Evolutionary conservation across 2,888 invertebrate species (phyloP), one percentile per base, ranked within the genome.

Genomic region (Tipula lateralis): DNA sequence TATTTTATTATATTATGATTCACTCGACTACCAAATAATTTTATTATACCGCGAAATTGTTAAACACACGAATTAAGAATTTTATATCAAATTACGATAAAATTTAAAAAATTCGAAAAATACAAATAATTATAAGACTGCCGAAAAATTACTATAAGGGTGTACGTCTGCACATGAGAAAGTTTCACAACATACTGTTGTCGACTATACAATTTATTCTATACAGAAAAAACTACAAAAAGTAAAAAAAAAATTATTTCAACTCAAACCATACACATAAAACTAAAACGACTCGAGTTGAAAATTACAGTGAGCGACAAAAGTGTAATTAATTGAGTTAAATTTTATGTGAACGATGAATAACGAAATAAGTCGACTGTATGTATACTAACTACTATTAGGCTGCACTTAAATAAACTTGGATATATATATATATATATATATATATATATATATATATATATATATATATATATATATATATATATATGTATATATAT

Each of bases 111-210:
- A 44, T 50, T 50, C 19, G 44, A 66, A 12, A 66, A 24, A 12
- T 24, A 24, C 24, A 24, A 66, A 66, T 66, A 66, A 13, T 39
- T 13, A 39, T 39, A 32, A 32, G 7, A 5, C 16, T 44, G 66
- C 66, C 66, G 66, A 66, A 12, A 66, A 66, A 66, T 66, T 9
- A 66, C 66, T 24, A 39, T 13, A 13, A 16, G 6, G 19, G 24
- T n/a, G n/a, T 24, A 66, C 66, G 66, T 66, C 66, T 66, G 66
- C 24, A 66, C 66, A 24, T 24, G 24, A 6, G 24, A 66, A 66
- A 66, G 66, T 66, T 66, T 66, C 66, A 66, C 66, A 66, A 66
- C 66, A 66, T 66, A 66, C 66, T 66, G 66, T 66, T 66, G 66
- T 66, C 66, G 66, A 66, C 24, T 66, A 66, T 66, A 66, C 9